A percentile compares a stretch with the other conserved stretches of the same genome.
Conservation (phyloP, 2,797 vertebrate species). For the Garrulus glandarius region DNA sequence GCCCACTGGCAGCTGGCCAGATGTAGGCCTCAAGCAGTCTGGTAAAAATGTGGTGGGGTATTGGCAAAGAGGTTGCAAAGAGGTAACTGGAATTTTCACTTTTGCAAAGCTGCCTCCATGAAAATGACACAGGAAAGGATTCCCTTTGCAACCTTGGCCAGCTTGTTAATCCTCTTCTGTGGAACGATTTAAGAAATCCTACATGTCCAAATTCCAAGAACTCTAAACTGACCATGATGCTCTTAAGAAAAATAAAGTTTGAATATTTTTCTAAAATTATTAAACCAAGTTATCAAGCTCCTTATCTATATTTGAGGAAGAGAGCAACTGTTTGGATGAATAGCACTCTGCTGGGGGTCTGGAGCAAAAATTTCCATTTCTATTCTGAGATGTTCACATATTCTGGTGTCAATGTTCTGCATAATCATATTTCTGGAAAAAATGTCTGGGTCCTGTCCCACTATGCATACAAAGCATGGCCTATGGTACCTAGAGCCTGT, state of each 20-base stretch:
- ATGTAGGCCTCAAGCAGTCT: not conserved
- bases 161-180: not conserved
- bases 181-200: not conserved
- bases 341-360: not conserved
- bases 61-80: not conserved
- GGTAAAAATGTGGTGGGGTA: not conserved
- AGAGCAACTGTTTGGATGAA: not conserved
- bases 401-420: fast-evolving
- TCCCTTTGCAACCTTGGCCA: not conserved
- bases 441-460: not conserved
- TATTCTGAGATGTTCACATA: not conserved
- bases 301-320: not conserved
- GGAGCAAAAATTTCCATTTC: not conserved
- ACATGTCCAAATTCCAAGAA: not conserved
- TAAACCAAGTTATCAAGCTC: not conserved
- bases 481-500: not conserved
- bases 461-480: not conserved
- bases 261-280: not conserved
- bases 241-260: not conserved
- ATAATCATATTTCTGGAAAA: not conserved
- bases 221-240: not conserved
- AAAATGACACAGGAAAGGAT: not conserved
- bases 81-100: not conserved
- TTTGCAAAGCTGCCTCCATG: not conserved
- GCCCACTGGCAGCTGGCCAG: not conserved